Conservation (phyloP, 2,113 vertebrate species). For the Centrocercus urophasianus region DNA sequence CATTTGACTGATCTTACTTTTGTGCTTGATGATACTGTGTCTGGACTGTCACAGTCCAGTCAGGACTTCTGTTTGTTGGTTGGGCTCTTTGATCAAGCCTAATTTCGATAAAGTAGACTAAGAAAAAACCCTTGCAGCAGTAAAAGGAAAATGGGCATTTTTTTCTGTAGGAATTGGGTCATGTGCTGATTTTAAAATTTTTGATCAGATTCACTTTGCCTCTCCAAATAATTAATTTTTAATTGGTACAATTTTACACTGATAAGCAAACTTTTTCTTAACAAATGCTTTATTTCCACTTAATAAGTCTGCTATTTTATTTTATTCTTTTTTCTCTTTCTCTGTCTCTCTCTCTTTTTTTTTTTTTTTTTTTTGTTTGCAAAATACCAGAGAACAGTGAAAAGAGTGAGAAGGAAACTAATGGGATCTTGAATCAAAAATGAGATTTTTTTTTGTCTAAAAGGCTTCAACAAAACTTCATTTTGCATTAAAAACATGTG, state of each 20-base stretch:
- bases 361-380: neutral
- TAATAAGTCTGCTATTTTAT: neutral
- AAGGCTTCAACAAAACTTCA: neutral
- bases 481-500: neutral
- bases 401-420: neutral
- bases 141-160: conserved; percentile 11
- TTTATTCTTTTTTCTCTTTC: neutral
- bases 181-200: neutral
- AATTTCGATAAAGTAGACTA: conserved; percentile 31
- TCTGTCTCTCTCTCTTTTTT: neutral
- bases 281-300: neutral
- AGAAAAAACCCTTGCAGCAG: neutral
- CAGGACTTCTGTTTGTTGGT: conserved; percentile 12
- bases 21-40: neutral
- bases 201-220: neutral
- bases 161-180: neutral
- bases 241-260: neutral
- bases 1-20: neutral
- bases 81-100: neutral
- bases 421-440: neutral
- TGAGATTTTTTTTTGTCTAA: neutral
- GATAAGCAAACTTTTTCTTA: neutral
- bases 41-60: too few species aligned
- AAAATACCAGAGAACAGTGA: neutral
- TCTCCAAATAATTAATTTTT: neutral